A percentile compares a stretch with the other conserved stretches of the same genome.
phyloP scores from a whole-genome alignment of 1,140 invertebrate species.

The Lysiphlebus fabarum region DNA sequence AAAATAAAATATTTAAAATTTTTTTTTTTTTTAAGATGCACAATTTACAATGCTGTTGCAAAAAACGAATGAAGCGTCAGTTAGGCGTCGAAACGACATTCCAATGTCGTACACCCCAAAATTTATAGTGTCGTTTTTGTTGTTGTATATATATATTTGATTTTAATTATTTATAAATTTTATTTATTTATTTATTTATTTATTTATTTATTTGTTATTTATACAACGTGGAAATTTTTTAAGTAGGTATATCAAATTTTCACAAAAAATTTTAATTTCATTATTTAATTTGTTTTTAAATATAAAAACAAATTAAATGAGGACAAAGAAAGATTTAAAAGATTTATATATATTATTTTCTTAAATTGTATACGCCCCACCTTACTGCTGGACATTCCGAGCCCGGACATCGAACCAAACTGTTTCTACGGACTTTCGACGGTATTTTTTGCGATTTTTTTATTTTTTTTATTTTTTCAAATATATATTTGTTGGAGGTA shows the following conservation, averaged over 20 bases:
- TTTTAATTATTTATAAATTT: neutral
- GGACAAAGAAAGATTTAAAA: neutral
- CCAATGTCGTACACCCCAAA: slow-evolving; percentile 29
- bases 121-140: slow-evolving; percentile 14
- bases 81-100: slow-evolving; percentile 25
- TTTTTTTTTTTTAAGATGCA: neutral
- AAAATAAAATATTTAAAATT: slow-evolving; percentile 2
- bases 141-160: too few relatives aligned
- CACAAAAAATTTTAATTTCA: too few relatives aligned
- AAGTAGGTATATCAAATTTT: slow-evolving; percentile 3
- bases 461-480: too few relatives aligned
- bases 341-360: slow-evolving; percentile 3
- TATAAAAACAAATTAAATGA: too few relatives aligned
- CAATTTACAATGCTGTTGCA: slow-evolving; percentile 3
- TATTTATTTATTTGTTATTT: neutral
- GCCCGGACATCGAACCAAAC: slow-evolving; percentile 15
- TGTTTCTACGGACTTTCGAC: slow-evolving; percentile 2
- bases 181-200: neutral
- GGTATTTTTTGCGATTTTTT: too few relatives aligned
- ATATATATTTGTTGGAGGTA: too few relatives aligned
- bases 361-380: neutral
- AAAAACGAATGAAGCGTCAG: slow-evolving; percentile 11
- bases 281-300: too few relatives aligned
- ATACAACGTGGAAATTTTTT: slow-evolving; percentile 4
- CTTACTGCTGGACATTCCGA: slow-evolving; percentile 13